Evolutionary conservation across 2,888 invertebrate genomes (phyloP), one percentile per base, ranked within the genome.

Genomic region (Onthophagus sagittarius): DNA sequence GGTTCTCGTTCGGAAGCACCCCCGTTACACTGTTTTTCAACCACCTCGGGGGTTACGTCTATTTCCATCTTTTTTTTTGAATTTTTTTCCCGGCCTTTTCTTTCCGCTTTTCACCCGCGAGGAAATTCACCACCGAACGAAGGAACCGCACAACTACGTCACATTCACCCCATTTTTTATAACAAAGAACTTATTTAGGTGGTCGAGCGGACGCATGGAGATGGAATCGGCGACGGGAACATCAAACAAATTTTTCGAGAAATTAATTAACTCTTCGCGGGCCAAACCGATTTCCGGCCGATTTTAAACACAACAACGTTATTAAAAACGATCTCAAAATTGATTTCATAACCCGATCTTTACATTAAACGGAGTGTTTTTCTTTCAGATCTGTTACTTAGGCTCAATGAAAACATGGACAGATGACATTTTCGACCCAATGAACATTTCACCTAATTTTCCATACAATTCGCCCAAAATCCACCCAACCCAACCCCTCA

Each of bases 331-430:
- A 81, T 80, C 75, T 75, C 3, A 23, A 23, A 83, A 84, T 84
- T 85, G 85, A 85, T 85, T 85, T 85, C 84, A 81, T 82, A 83
- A 84, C 83, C 23, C 82, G 80, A 81, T 81, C 81, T 82, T 82
- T 78, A 74, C 74, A 80, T 81, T 23, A 81, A 81, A 80, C 80
- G 80, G 81, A 79, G 79, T 80, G 78, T 80, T 80, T 23, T 81
- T 80, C 80, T 80, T 79, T 78, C 72, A 53, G 33, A 39, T 64
- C 23, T 64, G 67, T 2, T 67, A 23, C 64, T 72, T 72, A 72
- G 72, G 33, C 33, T 65, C 72, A 65, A 65, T 53, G 67, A 53
- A 64, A 72, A 72, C 72, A 72, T 67, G 67, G 67, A 67, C 67
- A 67, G 67, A 15, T 32, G 31, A 15, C 31, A 2, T 31, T 31